Evolutionary conservation across 1,140 invertebrate species (phyloP).

Genomic region (Drosophila miranda): DNA sequence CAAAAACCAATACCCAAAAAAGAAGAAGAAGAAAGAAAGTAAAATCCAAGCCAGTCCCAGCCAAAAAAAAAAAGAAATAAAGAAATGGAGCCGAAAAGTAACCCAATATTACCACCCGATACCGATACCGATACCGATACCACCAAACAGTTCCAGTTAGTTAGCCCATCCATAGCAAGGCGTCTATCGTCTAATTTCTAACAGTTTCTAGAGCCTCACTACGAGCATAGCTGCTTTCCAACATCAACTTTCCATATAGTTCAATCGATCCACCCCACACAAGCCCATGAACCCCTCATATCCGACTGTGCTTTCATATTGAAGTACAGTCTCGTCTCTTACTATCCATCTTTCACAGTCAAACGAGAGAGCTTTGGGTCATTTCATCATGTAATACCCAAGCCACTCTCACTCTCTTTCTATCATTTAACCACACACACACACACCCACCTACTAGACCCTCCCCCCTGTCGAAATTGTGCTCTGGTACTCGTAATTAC

Average conservation of each 20-base stretch:
- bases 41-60: not conserved
- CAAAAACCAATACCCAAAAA: not conserved
- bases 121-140: not conserved
- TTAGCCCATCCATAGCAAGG: conserved; percentile 36
- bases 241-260: conserved; percentile 7
- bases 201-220: conserved; percentile 44
- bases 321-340: too few relatives aligned
- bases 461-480: conserved; percentile 10
- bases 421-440: too few relatives aligned
- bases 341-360: too few relatives aligned
- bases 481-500: conserved; percentile 7
- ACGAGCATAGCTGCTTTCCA: conserved; percentile 38
- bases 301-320: not conserved
- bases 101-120: conserved; percentile 19
- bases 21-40: not conserved
- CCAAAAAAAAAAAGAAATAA: not conserved
- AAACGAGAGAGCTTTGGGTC: too few relatives aligned
- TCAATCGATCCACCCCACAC: not conserved
- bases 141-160: conserved; percentile 35
- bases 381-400: too few relatives aligned
- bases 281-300: too few relatives aligned
- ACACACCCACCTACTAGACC: too few relatives aligned
- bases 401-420: too few relatives aligned
- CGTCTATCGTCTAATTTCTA: conserved; percentile 25
- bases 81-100: not conserved